These are phyloP conservation scores for Panthera tigris DNA, from an alignment of 2,113 vertebrate genomes.

Conservation along the genomic window DNA sequence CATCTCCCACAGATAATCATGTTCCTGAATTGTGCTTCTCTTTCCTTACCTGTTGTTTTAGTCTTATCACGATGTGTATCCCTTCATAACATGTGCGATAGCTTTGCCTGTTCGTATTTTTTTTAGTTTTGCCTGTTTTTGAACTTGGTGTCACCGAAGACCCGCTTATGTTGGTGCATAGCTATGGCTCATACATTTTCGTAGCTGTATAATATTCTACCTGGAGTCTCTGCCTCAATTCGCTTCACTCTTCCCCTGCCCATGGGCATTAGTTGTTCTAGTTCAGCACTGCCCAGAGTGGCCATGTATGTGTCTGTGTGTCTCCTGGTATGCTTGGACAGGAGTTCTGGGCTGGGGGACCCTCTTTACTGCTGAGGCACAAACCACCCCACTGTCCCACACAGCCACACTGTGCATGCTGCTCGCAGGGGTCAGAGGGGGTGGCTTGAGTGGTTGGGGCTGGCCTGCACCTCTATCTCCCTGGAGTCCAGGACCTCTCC, in stretches of 20 bases:
- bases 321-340: neutral
- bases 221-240: neutral
- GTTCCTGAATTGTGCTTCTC: fast-evolving
- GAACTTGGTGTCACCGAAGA: neutral
- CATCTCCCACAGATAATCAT: fast-evolving
- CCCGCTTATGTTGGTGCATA: fast-evolving
- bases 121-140: neutral
- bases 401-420: fast-evolving
- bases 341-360: neutral
- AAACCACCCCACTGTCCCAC: neutral
- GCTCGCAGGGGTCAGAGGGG: fast-evolving
- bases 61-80: fast-evolving
- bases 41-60: neutral
- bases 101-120: neutral
- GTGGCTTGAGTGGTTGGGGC: neutral
- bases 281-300: neutral
- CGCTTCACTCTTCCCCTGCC: neutral
- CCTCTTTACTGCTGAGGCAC: neutral
- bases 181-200: neutral
- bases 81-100: neutral
- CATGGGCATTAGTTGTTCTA: neutral
- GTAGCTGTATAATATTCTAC: neutral
- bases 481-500: neutral
- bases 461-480: too few species aligned
- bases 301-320: fast-evolving